phyloP scores from a whole-genome alignment of 1,140 invertebrate genomes.

The Galleria mellonella region DNA sequence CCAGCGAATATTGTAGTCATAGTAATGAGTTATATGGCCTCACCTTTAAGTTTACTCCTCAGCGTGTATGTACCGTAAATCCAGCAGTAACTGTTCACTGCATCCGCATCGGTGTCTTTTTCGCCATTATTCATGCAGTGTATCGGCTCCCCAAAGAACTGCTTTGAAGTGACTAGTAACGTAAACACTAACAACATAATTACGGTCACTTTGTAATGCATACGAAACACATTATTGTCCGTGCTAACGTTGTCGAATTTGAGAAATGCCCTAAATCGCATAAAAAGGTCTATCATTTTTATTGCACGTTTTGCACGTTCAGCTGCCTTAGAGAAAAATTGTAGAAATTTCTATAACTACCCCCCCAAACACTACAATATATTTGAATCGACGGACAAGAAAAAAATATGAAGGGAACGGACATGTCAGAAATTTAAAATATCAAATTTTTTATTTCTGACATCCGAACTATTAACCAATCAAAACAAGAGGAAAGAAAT shows the following conservation, averaged over 20 bases:
- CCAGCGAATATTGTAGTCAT: too few relatives aligned
- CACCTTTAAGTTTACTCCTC: constrained; percentile 62
- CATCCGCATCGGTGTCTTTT: constrained; percentile 66
- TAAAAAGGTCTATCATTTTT: constrained; percentile 56
- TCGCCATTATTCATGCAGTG: constrained; percentile 75
- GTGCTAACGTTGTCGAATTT: constrained; percentile 79
- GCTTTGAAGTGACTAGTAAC: constrained; percentile 80
- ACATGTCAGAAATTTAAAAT: too few relatives aligned
- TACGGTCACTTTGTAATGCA: constrained; percentile 81
- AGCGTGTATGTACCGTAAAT: constrained; percentile 84
- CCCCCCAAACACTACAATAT: background rate
- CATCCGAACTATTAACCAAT: too few relatives aligned
- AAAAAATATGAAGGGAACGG: background rate
- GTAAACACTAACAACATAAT: constrained; percentile 79
- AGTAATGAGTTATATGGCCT: constrained; percentile 12
- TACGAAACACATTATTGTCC: constrained; percentile 79
- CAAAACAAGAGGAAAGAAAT: too few relatives aligned
- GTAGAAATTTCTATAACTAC: background rate
- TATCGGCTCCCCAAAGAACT: constrained; percentile 83
- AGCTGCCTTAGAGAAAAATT: background rate
- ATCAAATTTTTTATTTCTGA: too few relatives aligned
- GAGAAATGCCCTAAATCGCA: constrained; percentile 62
- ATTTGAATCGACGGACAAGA: background rate
- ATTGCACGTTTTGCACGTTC: background rate
- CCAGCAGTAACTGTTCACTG: constrained; percentile 85